Evolutionary conservation across 2,113 vertebrate genomes (phyloP).

Genomic region (Tamias sibiricus): DNA sequence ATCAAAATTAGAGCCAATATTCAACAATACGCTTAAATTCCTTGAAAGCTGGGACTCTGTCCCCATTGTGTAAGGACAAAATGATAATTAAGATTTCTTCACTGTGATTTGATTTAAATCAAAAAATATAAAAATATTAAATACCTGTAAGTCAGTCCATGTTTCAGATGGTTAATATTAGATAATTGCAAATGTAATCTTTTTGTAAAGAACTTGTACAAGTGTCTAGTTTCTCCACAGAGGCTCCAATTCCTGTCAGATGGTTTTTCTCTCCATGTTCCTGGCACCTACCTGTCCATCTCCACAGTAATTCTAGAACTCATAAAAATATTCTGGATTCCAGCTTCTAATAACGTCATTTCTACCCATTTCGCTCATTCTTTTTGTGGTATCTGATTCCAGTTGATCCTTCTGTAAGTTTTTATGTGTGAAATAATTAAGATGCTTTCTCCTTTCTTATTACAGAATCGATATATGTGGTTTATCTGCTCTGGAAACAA

Average conservation of each 20-base stretch:
- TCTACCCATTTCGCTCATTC: neutral
- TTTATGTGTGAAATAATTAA: neutral
- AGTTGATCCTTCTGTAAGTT: neutral
- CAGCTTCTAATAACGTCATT: neutral
- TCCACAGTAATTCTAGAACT: neutral
- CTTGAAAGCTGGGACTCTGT: neutral
- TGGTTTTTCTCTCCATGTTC: neutral
- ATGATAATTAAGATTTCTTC: neutral
- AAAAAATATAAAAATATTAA: slow-evolving; percentile 23
- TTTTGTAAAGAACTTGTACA: neutral
- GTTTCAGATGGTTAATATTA: neutral
- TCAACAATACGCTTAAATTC: slow-evolving; percentile 9
- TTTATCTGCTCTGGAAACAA: neutral
- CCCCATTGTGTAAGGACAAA: neutral
- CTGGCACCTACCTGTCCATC: neutral
- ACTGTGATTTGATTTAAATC: neutral
- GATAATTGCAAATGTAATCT: neutral
- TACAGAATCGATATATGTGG: neutral
- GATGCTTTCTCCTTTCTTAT: neutral
- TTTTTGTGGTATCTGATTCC: neutral
- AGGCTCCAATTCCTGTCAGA: neutral
- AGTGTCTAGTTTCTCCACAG: neutral
- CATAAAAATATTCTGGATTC: neutral
- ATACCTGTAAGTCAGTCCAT: neutral
- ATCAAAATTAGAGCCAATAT: neutral